Percentiles rank a stretch among this genome's conserved stretches.
Conservation (phyloP, 2,888 invertebrate genomes). For the Epirrhoe alternata region DNA sequence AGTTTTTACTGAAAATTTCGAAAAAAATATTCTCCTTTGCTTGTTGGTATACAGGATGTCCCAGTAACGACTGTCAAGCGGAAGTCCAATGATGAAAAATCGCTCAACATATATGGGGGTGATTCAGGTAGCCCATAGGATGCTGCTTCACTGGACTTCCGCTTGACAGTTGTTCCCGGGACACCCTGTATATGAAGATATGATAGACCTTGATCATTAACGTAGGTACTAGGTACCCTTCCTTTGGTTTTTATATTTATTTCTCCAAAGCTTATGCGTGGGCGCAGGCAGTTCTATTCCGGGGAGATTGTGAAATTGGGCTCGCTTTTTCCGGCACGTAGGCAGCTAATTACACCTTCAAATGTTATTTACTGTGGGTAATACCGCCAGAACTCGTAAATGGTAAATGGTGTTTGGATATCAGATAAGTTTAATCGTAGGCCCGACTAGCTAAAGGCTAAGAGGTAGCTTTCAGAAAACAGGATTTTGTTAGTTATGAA, state of each 20-base stretch:
- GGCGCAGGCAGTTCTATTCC: slow-evolving; percentile 48
- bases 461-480: not conserved
- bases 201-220: too few relatives aligned
- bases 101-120: too few relatives aligned
- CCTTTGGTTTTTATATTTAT: not conserved
- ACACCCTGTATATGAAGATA: too few relatives aligned
- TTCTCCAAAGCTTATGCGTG: slow-evolving; percentile 42
- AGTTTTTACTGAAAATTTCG: too few relatives aligned
- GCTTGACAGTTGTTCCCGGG: too few relatives aligned
- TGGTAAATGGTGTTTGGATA: slow-evolving; percentile 47
- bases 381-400: slow-evolving; percentile 51
- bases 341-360: slow-evolving; percentile 76
- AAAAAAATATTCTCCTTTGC: too few relatives aligned
- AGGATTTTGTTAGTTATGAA: not conserved
- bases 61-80: too few relatives aligned
- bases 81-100: too few relatives aligned
- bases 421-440: slow-evolving; percentile 50
- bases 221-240: too few relatives aligned
- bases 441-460: slow-evolving; percentile 10
- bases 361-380: slow-evolving; percentile 71
- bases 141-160: too few relatives aligned
- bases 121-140: too few relatives aligned
- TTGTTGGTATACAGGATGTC: too few relatives aligned
- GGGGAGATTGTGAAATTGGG: slow-evolving; percentile 71
- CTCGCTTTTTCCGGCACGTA: slow-evolving; percentile 72